Evolutionary conservation across 2,888 invertebrate genomes (phyloP).

Genomic region (Perithous albicinctus): DNA sequence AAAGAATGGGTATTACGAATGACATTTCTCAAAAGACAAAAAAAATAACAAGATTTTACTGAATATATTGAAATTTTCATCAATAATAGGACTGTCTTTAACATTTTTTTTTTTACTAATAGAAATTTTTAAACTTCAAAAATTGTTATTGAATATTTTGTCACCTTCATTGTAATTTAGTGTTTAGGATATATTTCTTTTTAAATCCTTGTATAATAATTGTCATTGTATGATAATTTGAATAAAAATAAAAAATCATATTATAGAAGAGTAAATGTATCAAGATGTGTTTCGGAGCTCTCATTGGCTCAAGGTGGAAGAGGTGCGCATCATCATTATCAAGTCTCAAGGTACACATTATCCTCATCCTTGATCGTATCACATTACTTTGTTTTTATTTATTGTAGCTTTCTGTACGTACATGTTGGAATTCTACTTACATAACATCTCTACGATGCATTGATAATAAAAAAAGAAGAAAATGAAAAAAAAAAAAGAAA

Average conservation of each 20-base stretch:
- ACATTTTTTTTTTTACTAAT: no score
- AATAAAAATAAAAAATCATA: neutral
- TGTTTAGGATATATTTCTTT: no score
- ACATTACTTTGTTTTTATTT: constrained; percentile 72
- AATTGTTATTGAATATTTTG: no score
- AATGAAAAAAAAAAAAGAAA: constrained; percentile 56
- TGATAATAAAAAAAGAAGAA: constrained; percentile 64
- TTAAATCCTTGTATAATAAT: neutral
- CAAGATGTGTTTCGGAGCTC: neutral
- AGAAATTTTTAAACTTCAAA: no score
- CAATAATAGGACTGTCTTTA: neutral
- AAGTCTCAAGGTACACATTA: constrained; percentile 13
- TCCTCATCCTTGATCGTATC: constrained; percentile 60
- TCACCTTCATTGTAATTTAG: no score
- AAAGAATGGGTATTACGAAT: constrained; percentile 12
- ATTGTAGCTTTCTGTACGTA: constrained; percentile 74
- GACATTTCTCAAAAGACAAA: neutral
- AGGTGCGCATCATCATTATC: no score
- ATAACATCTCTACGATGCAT: constrained; percentile 63
- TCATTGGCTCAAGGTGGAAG: neutral
- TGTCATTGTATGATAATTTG: neutral
- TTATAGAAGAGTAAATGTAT: neutral
- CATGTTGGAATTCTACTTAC: constrained; percentile 67
- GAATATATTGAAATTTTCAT: neutral
- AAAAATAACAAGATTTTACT: neutral